Evolutionary conservation across 2,888 invertebrate genomes (phyloP).

Genomic region (Argyra leucocephala): DNA sequence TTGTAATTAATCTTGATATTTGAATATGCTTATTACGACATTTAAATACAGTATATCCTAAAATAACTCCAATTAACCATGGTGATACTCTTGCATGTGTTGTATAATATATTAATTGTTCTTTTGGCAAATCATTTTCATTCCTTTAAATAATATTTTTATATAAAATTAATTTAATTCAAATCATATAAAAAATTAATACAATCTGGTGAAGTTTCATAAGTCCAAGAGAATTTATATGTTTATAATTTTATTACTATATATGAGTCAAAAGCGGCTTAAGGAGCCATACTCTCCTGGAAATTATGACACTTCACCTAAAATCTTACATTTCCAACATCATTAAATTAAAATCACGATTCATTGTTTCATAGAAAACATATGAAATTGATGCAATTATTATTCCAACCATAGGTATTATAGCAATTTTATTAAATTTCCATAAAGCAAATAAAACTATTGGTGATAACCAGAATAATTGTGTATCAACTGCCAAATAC

Average conservation of each 20-base stretch:
- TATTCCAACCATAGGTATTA: slow-evolving; percentile 22
- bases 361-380: slow-evolving; percentile 15
- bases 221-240: too few species aligned
- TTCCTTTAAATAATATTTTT: background rate
- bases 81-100: slow-evolving; percentile 31
- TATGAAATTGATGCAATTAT: slow-evolving; percentile 20
- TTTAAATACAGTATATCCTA: slow-evolving; percentile 31
- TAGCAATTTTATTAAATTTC: slow-evolving; percentile 31
- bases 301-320: too few species aligned
- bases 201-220: too few species aligned
- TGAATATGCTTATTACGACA: background rate
- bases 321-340: background rate
- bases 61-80: slow-evolving; percentile 33
- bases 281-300: too few species aligned
- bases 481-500: slow-evolving; percentile 50
- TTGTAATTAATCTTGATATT: background rate
- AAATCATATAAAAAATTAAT: too few species aligned
- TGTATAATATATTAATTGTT: slow-evolving; percentile 24
- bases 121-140: background rate
- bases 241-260: too few species aligned
- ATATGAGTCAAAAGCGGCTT: too few species aligned
- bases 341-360: background rate
- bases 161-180: too few species aligned
- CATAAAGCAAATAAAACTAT: slow-evolving; percentile 44
- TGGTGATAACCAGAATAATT: slow-evolving; percentile 48